A percentile compares a stretch with the other conserved stretches of the same genome.
phyloP scores from a whole-genome alignment of 2,113 vertebrate species.

The Eublepharis macularius region DNA sequence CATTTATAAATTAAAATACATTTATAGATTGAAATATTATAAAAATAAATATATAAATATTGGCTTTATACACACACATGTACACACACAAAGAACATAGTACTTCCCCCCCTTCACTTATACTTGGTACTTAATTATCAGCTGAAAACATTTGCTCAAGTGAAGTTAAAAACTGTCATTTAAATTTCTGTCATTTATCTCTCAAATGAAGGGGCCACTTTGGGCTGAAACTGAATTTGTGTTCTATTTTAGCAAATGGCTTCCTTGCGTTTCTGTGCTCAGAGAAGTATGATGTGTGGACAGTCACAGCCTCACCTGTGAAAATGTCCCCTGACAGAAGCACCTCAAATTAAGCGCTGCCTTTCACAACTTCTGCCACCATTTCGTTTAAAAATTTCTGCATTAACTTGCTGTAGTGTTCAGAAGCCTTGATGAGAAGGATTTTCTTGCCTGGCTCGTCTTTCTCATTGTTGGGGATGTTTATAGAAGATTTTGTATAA shows the following conservation, averaged over 20 bases:
- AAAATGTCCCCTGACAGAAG: neutral
- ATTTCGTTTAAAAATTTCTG: too few species aligned
- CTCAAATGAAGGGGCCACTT: neutral
- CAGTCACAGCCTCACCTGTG: neutral
- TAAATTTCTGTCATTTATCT: neutral
- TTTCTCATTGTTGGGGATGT: too few species aligned
- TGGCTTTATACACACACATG: too few species aligned
- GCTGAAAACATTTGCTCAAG: neutral
- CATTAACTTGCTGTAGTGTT: too few species aligned
- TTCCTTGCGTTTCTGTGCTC: neutral
- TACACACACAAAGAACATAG: neutral
- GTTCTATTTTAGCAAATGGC: too few species aligned
- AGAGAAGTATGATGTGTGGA: too few species aligned
- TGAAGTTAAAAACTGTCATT: neutral
- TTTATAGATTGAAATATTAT: neutral
- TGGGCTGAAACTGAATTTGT: neutral
- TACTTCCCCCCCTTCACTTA: neutral
- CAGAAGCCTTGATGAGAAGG: too few species aligned
- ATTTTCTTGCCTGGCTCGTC: too few species aligned
- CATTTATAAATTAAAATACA: neutral
- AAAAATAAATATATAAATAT: slow-evolving; percentile 5
- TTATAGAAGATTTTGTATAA: too few species aligned
- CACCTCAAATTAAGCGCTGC: too few species aligned
- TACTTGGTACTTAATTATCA: neutral
- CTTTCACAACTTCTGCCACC: too few species aligned